A percentile compares a stretch with the other conserved stretches of the same genome.
Conservation (phyloP, 2,797 vertebrate species). For the Nannoperca obscura region DNA sequence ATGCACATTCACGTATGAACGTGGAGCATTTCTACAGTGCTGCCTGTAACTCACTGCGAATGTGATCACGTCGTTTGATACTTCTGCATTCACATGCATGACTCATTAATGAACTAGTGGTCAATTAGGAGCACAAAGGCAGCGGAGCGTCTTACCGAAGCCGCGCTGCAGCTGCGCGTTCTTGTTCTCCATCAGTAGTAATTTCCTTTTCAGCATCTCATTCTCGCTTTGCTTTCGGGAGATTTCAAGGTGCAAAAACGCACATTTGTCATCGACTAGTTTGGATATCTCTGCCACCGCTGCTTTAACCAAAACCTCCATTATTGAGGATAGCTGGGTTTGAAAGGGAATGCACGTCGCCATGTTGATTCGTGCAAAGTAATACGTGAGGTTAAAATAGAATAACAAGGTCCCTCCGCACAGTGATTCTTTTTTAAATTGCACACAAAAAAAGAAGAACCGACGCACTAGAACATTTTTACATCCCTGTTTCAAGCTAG, state of each 20-base stretch:
- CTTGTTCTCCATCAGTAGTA: conserved; percentile 75
- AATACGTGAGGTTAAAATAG: neutral
- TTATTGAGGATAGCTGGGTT: conserved; percentile 82
- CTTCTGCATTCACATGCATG: neutral
- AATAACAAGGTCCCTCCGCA: neutral
- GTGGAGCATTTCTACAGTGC: neutral
- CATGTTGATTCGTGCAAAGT: conserved; percentile 64
- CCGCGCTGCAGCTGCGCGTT: conserved; percentile 72
- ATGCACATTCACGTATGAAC: neutral
- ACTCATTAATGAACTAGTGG: neutral
- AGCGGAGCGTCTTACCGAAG: conserved; percentile 62
- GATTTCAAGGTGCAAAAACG: conserved; percentile 81
- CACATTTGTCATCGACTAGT: conserved; percentile 85
- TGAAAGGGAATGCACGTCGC: conserved; percentile 82
- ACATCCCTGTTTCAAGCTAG: conserved; percentile 67
- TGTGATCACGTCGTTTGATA: neutral
- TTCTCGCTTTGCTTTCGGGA: conserved; percentile 82
- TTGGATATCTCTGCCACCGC: conserved; percentile 84
- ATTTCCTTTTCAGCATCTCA: conserved; percentile 76
- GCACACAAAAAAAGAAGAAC: conserved; percentile 23
- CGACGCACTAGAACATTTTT: conserved; percentile 33
- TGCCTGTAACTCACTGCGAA: neutral
- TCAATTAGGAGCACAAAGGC: neutral
- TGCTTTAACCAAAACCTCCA: conserved; percentile 85
- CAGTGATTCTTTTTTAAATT: conserved; percentile 4